A percentile compares a stretch with the other conserved stretches of the same genome.
These are phyloP conservation scores for Neodontobutis hainanensis DNA, from an alignment of 2,113 vertebrate species.

Conservation along the genomic window DNA sequence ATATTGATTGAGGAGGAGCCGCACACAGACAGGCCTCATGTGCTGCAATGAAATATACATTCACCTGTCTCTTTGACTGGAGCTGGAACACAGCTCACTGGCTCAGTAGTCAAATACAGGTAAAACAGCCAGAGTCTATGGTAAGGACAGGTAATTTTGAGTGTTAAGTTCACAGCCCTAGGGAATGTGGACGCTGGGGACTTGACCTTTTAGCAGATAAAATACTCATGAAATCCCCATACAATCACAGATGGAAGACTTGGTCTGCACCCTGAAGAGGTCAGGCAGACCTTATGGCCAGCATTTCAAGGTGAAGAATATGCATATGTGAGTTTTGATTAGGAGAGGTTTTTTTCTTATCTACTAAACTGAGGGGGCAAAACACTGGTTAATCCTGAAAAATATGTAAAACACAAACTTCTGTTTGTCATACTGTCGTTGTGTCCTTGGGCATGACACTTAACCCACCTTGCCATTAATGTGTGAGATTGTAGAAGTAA, in stretches of 20 bases:
- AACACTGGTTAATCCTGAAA: too few relatives aligned
- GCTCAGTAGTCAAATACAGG: not conserved
- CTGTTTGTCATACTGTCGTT: too few relatives aligned
- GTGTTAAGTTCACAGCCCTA: not conserved
- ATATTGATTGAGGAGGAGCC: not conserved
- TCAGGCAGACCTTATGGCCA: not conserved
- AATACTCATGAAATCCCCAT: not conserved
- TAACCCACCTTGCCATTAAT: too few relatives aligned
- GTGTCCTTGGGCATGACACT: too few relatives aligned
- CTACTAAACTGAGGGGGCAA: too few relatives aligned
- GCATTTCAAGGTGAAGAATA: not conserved
- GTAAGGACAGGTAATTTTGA: not conserved
- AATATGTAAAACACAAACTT: too few relatives aligned
- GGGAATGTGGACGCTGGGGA: not conserved
- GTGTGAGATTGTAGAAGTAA: too few relatives aligned
- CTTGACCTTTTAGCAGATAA: not conserved
- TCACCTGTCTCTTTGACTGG: not conserved
- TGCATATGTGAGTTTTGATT: too few relatives aligned
- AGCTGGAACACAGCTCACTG: not conserved
- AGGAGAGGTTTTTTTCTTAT: too few relatives aligned
- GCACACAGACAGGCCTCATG: not conserved
- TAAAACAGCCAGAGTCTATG: not conserved
- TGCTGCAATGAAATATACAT: constrained; percentile 1
- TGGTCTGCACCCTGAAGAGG: not conserved
- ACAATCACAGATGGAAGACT: not conserved